These are phyloP conservation scores for Notechis scutatus DNA, from an alignment of 2,113 vertebrate genomes.

Conservation along the genomic window DNA sequence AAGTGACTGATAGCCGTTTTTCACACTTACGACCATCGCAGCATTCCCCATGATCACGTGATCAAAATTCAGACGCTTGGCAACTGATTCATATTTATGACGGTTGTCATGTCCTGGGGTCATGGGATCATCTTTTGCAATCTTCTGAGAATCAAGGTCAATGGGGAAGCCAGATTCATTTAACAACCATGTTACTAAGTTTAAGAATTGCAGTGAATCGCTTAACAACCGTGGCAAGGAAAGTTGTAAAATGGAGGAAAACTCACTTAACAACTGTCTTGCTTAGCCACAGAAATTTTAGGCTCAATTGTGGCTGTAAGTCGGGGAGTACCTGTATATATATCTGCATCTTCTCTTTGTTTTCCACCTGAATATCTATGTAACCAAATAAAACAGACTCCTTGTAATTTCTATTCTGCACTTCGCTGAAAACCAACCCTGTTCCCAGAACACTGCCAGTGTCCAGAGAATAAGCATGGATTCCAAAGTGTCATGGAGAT, in stretches of 20 bases:
- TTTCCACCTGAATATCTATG: no score
- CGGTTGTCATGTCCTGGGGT: not conserved
- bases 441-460: not conserved
- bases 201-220: not conserved
- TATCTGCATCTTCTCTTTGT: no score
- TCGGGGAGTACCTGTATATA: not conserved
- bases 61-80: not conserved
- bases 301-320: not conserved
- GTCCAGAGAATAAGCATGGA: not conserved
- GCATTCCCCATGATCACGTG: not conserved
- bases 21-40: not conserved
- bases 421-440: not conserved
- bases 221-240: not conserved
- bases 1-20: not conserved
- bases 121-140: not conserved
- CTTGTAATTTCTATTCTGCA: not conserved
- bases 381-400: not conserved
- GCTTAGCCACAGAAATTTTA: not conserved
- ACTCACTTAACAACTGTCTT: not conserved
- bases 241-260: not conserved
- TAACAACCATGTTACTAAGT: not conserved
- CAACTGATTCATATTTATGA: not conserved
- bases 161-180: not conserved
- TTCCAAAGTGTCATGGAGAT: not conserved
- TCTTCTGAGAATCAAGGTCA: not conserved